Percentiles rank a stretch among this genome's conserved stretches.
phyloP scores from a whole-genome alignment of 2,797 vertebrate genomes.

The Acrossocheilus wenchowensis region DNA sequence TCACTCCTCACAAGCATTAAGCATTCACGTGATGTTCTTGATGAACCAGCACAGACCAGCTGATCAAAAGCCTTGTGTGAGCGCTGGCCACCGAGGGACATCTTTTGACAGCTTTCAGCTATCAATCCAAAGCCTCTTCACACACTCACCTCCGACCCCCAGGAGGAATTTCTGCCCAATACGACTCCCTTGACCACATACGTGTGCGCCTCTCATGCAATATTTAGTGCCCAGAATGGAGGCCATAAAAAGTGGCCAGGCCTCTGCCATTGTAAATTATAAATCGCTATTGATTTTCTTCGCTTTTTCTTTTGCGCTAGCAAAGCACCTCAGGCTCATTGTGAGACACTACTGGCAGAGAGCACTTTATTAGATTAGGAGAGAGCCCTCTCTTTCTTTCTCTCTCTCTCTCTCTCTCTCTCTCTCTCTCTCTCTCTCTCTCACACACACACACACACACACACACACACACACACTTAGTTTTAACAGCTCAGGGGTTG shows the following conservation, averaged over 20 bases:
- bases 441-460: neutral
- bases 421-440: neutral
- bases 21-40: constrained; percentile 26
- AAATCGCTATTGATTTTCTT: constrained; percentile 99
- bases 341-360: constrained; percentile 88
- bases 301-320: constrained; percentile 74
- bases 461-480: constrained; percentile 22
- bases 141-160: constrained; percentile 61
- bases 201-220: constrained; percentile 90
- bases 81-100: constrained; percentile 16
- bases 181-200: constrained; percentile 60
- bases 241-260: constrained; percentile 95
- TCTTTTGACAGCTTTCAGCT: constrained; percentile 46
- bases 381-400: constrained; percentile 69
- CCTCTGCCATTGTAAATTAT: constrained; percentile 99
- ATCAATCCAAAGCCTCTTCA: constrained; percentile 47
- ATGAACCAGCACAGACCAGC: constrained; percentile 8
- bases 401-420: neutral
- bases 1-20: constrained; percentile 22
- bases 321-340: constrained; percentile 85
- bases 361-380: constrained; percentile 94
- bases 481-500: constrained; percentile 38
- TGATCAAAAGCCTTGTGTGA: constrained; percentile 41
- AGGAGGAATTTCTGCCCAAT: constrained; percentile 40
- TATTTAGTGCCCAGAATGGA: constrained; percentile 98